Evolutionary conservation across 2,797 vertebrate species (phyloP).

Genomic region (Phoeniculus purpureus): DNA sequence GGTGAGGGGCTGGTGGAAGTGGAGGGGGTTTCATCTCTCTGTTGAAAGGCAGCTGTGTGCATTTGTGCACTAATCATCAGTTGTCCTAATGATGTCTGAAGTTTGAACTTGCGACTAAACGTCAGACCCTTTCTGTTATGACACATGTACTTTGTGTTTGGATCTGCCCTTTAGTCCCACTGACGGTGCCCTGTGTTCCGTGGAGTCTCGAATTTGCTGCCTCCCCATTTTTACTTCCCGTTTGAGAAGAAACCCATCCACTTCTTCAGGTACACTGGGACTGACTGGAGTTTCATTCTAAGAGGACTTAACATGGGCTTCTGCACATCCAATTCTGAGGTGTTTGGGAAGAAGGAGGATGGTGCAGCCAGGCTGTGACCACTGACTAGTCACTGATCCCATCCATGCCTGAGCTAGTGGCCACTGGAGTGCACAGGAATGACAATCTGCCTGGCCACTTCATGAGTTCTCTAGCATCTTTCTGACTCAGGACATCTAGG

Average conservation of each 20-base stretch:
- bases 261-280: background rate
- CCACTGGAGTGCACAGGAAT: background rate
- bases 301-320: background rate
- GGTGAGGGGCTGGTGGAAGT: background rate
- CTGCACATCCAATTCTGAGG: background rate
- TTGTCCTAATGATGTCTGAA: background rate
- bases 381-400: background rate
- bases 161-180: background rate
- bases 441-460: background rate
- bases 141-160: background rate
- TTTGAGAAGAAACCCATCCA: background rate
- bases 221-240: background rate
- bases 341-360: background rate
- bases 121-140: background rate
- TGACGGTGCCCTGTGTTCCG: background rate
- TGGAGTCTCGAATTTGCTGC: background rate
- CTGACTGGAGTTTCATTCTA: background rate
- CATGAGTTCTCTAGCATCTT: background rate
- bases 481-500: background rate
- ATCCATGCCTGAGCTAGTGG: background rate
- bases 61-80: background rate
- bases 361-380: fast-evolving
- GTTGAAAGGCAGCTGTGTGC: background rate
- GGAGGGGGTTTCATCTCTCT: background rate
- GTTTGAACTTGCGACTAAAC: background rate